These are phyloP conservation scores for Tachysurus vachellii DNA, from an alignment of 2,113 vertebrate species.

Conservation along the genomic window DNA sequence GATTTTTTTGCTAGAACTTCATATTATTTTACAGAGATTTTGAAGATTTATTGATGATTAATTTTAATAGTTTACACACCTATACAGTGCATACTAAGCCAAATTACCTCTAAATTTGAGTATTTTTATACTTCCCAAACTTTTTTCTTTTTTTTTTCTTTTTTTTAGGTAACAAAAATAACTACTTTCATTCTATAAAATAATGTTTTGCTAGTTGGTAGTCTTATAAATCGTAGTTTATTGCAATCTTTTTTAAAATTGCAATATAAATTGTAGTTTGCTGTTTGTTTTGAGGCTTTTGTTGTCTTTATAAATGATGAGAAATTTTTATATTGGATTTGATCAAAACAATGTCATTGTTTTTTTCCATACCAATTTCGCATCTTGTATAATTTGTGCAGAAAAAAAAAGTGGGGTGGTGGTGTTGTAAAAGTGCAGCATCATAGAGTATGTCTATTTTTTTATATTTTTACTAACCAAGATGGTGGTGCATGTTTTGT, in stretches of 20 bases:
- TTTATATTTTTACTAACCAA: background rate
- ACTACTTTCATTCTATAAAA: background rate
- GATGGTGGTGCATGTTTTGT: background rate
- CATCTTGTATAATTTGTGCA: no score
- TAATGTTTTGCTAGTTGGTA: background rate
- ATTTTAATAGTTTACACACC: background rate
- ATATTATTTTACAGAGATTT: background rate
- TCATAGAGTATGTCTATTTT: background rate
- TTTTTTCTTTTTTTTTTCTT: background rate
- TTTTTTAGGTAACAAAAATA: background rate
- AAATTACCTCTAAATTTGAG: background rate
- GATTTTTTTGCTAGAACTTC: background rate
- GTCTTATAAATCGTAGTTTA: background rate
- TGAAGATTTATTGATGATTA: background rate
- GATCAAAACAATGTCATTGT: background rate
- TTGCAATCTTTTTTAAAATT: background rate
- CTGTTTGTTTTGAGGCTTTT: background rate
- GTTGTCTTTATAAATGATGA: background rate
- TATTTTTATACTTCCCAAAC: background rate
- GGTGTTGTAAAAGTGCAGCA: background rate
- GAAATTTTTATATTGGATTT: background rate
- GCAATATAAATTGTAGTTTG: no score
- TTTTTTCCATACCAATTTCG: background rate
- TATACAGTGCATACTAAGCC: no score
- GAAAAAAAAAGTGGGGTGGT: no score